Conservation (phyloP, 2,797 vertebrate species). For the Oreortyx pictus region DNA sequence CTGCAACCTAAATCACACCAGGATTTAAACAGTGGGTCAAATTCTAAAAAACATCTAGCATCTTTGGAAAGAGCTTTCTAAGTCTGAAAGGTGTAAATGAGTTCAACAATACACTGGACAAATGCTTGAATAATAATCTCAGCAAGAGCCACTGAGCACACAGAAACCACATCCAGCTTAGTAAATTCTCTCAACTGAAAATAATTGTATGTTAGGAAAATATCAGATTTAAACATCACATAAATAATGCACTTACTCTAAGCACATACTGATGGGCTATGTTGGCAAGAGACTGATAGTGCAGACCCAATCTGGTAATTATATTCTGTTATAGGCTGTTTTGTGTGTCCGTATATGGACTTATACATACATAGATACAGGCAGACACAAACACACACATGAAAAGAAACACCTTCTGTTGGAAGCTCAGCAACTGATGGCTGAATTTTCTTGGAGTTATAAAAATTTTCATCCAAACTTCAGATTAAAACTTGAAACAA, state of each 20-base stretch:
- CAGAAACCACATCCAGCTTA: not conserved
- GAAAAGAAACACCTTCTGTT: not conserved
- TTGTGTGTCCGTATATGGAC: fast-evolving
- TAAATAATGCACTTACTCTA: not conserved
- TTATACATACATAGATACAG: not conserved
- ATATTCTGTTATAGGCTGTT: not conserved
- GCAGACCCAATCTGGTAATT: not conserved
- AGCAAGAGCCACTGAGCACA: not conserved
- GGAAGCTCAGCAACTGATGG: not conserved
- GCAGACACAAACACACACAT: not conserved
- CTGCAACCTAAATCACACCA: not conserved
- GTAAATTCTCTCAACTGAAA: not conserved
- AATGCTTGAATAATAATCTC: not conserved
- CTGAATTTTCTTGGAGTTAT: not conserved
- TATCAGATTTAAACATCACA: not conserved
- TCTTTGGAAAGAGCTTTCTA: not conserved
- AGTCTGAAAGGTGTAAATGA: not conserved
- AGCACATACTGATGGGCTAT: not conserved
- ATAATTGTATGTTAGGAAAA: not conserved
- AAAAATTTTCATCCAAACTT: not conserved
- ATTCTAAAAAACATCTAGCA: not conserved
- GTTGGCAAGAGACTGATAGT: not conserved
- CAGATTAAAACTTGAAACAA: constrained; percentile 5
- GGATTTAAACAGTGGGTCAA: not conserved
- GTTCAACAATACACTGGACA: not conserved